A percentile compares a stretch with the other conserved stretches of the same genome.
Conservation (phyloP, 2,888 invertebrate genomes). For the Thera britannica region DNA sequence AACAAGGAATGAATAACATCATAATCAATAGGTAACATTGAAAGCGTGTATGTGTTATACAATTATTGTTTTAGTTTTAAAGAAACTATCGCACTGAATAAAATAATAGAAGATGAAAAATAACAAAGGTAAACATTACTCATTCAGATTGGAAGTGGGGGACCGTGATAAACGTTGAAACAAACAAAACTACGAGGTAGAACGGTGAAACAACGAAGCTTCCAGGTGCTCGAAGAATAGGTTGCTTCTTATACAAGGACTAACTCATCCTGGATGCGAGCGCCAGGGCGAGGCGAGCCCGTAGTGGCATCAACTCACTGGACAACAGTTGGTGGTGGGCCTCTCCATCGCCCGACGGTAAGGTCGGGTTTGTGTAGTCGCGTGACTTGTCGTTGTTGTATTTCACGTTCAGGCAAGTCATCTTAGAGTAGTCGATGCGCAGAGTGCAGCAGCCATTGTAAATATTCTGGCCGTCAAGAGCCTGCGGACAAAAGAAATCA, state of each 20-base stretch:
- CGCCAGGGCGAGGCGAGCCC: slow-evolving; percentile 80
- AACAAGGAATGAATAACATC: background rate
- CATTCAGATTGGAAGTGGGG: slow-evolving; percentile 17
- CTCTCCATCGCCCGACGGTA: slow-evolving; percentile 96
- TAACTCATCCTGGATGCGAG: slow-evolving; percentile 87
- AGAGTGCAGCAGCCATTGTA: slow-evolving; percentile 99
- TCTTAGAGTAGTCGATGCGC: slow-evolving; percentile 99
- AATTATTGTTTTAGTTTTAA: background rate
- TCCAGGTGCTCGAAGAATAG: slow-evolving; percentile 77
- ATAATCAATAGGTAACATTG: background rate
- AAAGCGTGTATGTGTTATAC: slow-evolving; percentile 6
- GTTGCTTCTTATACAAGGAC: slow-evolving; percentile 62
- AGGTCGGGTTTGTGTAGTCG: slow-evolving; percentile 99
- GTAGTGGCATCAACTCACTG: slow-evolving; percentile 86
- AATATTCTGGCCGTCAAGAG: slow-evolving; percentile 99
- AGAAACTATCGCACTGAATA: background rate
- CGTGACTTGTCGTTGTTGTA: slow-evolving; percentile 99
- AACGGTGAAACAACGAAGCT: slow-evolving; percentile 57
- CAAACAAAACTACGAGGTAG: slow-evolving; percentile 30
- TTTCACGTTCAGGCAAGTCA: slow-evolving; percentile 98
- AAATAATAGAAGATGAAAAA: slow-evolving; percentile 12
- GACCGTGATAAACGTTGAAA: slow-evolving; percentile 24
- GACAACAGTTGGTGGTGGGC: slow-evolving; percentile 87
- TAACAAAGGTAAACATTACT: slow-evolving; percentile 6
- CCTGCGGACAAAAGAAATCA: slow-evolving; percentile 79